phyloP scores from a whole-genome alignment of 2,113 vertebrate genomes.

The Mobula hypostoma region DNA sequence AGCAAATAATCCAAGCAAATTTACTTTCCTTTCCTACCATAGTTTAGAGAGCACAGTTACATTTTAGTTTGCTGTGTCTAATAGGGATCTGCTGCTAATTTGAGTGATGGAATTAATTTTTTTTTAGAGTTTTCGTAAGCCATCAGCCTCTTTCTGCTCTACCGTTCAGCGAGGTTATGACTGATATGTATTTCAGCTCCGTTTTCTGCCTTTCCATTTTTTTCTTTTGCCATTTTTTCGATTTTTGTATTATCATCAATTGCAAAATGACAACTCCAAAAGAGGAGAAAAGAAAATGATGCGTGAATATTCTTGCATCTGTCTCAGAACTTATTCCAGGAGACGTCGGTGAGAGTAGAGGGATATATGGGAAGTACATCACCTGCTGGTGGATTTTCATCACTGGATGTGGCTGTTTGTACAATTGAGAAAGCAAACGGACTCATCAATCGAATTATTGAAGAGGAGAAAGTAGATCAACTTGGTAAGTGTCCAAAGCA shows the following conservation, averaged over 20 bases:
- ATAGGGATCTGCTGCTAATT: neutral
- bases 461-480: constrained; percentile 74
- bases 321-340: constrained; percentile 79
- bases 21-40: neutral
- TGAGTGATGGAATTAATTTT: neutral
- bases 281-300: neutral
- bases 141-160: no score
- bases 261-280: neutral
- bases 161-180: no score
- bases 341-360: constrained; percentile 77
- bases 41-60: neutral
- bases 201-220: no score
- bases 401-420: constrained; percentile 86
- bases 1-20: neutral
- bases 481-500: constrained; percentile 66
- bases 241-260: neutral
- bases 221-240: neutral
- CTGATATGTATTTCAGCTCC: no score
- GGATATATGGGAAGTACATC: constrained; percentile 87
- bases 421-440: constrained; percentile 96
- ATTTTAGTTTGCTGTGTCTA: neutral
- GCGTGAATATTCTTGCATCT: constrained; percentile 26
- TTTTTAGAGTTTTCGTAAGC: neutral
- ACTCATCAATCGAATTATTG: constrained; percentile 85
- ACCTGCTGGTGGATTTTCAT: constrained; percentile 66